Evolutionary conservation across 2,113 vertebrate species (phyloP), one percentile per base, ranked within the genome.

Genomic region (Pseudorhombus dupliciocellatus): DNA sequence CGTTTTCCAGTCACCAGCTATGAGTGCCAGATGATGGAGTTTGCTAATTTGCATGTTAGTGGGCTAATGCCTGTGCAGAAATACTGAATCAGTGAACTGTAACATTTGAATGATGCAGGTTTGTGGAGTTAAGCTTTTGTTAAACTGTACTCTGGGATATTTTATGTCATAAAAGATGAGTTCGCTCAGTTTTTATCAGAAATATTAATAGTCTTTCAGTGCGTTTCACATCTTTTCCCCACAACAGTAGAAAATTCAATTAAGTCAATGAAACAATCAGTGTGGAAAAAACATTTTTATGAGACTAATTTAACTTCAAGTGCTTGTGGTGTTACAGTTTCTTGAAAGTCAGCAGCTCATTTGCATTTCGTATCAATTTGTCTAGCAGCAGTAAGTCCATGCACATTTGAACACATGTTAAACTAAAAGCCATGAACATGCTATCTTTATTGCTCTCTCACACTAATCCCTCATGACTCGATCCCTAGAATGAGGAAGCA

Each of bases 21-120:
- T 2, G 24, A 51, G 42, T 16, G 26, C 51, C 62, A 62, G 44
- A 52, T 75, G 80, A 74, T 0, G 61, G 18, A 57, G 40, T 70
- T 67, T 61, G 4, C 31, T 77, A 5, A 78, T 88, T 78, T 71
- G 59, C 53, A 77, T 87, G 9, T 15, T 64, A 72, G 69, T 70
- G 66, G 54, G 50, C 28, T 66, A 71, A 84, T 77, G 50, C 75
- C 22, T 59, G 11, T 20, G 24, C 46, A 67, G 7, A 57, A 62
- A 63, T 54, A 0, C n/a, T 56, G 22, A 75, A 61, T 64, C 4
- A 0, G 50, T 15, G 15, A 24, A 37, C 12, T 7, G 22, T 20
- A 40, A 30, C 28, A 56, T 65, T 61, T 53, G 21, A 34, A 34
- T 59, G 34, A 21, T 50, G 11, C 10, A 51, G 44, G 54, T 31